Conservation (phyloP, 2,113 vertebrate species). For the Microtus oregoni region DNA sequence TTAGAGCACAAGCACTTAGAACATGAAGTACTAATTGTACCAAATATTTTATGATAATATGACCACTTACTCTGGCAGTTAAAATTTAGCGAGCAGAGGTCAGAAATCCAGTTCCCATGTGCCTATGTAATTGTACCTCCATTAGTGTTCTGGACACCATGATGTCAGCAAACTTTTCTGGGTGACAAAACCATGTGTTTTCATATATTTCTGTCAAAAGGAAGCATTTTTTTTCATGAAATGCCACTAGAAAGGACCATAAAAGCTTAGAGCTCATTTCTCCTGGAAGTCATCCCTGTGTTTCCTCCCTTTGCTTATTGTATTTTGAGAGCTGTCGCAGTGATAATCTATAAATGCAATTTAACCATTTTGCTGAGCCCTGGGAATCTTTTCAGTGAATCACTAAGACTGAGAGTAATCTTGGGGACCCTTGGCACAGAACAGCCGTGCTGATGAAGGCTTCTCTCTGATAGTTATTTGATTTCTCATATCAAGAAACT, state of each 20-base stretch:
- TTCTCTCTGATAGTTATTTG: background rate
- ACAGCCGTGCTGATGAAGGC: background rate
- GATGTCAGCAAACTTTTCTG: background rate
- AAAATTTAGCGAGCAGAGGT: background rate
- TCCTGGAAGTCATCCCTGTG: background rate
- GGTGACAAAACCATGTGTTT: background rate
- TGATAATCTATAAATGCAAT: background rate
- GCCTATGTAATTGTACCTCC: background rate
- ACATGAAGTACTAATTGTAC: background rate
- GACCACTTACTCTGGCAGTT: background rate
- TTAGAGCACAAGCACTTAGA: background rate
- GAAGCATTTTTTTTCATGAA: background rate
- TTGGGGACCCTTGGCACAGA: background rate
- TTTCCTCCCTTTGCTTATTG: background rate
- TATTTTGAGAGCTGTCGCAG: background rate
- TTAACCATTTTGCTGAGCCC: background rate
- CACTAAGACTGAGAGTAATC: background rate
- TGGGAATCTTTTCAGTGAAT: background rate
- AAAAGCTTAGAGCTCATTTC: background rate
- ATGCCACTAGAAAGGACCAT: background rate
- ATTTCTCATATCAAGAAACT: background rate
- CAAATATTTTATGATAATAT: background rate
- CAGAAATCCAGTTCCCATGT: background rate
- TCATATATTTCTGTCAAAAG: background rate
- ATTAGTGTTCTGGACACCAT: background rate